Base-by-base conservation (phyloP, 2,888 invertebrate genomes). In the Chrysolina americana region DNA sequence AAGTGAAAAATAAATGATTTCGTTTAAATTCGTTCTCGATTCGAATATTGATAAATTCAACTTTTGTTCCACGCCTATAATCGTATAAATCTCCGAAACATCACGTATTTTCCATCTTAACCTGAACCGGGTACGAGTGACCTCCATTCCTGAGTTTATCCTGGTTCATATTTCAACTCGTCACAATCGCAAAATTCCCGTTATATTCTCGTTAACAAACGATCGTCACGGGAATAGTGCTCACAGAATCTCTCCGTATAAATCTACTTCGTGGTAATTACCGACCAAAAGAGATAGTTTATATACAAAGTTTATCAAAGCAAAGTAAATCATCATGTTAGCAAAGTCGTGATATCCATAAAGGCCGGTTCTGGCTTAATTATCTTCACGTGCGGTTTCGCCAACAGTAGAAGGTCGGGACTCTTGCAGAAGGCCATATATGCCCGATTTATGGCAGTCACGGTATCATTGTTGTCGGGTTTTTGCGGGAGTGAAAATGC, bases 311-410 rank as follows among this genome's bases (percentile, higher is more conserved):
- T 86, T 86, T 86, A 87, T 86, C 87, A 86, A 87, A 86, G 86
- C 83, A 81, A 83, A 83, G 83, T 87, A 86, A 86, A 87, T 86
- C 86, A 86, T 86, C 84, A 84, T 82, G 83, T 83, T 81, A 83
- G 83, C 82, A 70, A 81, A 85, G 85, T 87, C 87, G 87, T 87
- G 87, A 86, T 86, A 86, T 85, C 85, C 86, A 85, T 85, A 86
- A 85, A 86, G 86, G 85, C 85, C 84, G 84, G 82, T 83, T 85
- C 82, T 82, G 84, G 86, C 86, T 87, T 87, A 87, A 87, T 87
- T 87, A 87, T 85, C 81, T 82, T 87, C 86, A 87, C 87, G 86
- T 87, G 86, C 86, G 84, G 85, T 84, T 85, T 85, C 81, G 83
- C 80, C 83, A 86, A 84, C 82, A 82, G 84, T 77, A 76, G 78